Evolutionary conservation across 2,797 vertebrate species (phyloP).

Genomic region (Bucorvus abyssinicus): DNA sequence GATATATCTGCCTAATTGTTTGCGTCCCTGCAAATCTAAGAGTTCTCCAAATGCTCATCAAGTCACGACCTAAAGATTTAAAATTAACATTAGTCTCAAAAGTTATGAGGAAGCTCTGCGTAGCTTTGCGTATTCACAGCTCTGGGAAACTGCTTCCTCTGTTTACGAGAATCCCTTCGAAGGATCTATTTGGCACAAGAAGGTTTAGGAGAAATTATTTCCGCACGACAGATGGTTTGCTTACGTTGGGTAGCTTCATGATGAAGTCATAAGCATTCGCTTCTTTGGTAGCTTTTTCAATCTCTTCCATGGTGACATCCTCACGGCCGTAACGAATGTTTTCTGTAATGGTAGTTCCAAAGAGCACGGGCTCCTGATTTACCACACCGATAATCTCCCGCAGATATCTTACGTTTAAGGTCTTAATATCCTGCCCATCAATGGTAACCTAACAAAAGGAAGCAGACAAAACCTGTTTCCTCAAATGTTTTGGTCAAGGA

Average conservation of each 20-base stretch:
- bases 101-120: background rate
- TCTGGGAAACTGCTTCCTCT: background rate
- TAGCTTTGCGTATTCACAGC: background rate
- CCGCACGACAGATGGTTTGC: background rate
- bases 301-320: conserved; percentile 87
- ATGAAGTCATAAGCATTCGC: conserved; percentile 96
- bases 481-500: background rate
- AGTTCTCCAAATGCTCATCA: background rate
- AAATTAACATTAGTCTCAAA: background rate
- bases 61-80: background rate
- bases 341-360: conserved; percentile 91
- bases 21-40: background rate
- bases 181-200: background rate
- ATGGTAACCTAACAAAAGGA: conserved; percentile 75
- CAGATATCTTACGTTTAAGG: conserved; percentile 85
- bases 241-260: conserved; percentile 89
- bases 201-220: background rate
- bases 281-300: conserved; percentile 88
- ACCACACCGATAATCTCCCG: conserved; percentile 93
- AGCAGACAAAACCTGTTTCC: background rate
- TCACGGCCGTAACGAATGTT: conserved; percentile 90
- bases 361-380: conserved; percentile 93
- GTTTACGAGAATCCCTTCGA: background rate
- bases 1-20: background rate
- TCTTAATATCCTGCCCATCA: conserved; percentile 87